phyloP scores from a whole-genome alignment of 2,888 invertebrate genomes.

The Plagodis dolabraria region DNA sequence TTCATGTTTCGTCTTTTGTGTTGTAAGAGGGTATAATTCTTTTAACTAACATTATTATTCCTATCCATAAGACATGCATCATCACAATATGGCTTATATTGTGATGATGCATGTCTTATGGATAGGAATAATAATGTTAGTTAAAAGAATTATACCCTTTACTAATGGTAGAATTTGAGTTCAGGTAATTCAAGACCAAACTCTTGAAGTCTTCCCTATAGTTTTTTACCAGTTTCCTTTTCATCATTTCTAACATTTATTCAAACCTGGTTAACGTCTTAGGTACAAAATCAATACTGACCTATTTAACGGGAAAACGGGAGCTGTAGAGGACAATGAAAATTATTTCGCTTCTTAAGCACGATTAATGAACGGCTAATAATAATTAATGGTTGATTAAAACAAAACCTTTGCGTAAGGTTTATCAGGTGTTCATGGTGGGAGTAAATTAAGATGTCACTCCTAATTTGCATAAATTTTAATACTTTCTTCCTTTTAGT shows the following conservation, averaged over 20 bases:
- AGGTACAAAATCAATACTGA: conserved; percentile 46
- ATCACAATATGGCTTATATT: no score
- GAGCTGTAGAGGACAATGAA: conserved; percentile 33
- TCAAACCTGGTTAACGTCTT: conserved; percentile 34
- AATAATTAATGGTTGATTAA: conserved; percentile 33
- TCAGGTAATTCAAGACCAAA: neutral
- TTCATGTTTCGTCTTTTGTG: no score
- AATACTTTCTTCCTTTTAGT: no score
- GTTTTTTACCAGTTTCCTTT: conserved; percentile 20
- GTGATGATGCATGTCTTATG: neutral
- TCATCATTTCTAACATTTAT: conserved; percentile 23
- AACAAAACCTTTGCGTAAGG: conserved; percentile 23
- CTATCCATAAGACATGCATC: neutral
- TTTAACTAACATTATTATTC: neutral
- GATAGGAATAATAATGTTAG: neutral
- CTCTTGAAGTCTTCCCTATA: conserved; percentile 2
- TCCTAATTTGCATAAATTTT: conserved; percentile 22
- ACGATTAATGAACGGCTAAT: conserved; percentile 33
- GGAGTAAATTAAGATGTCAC: conserved; percentile 26
- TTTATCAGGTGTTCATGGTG: conserved; percentile 25
- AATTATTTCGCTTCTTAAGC: conserved; percentile 32
- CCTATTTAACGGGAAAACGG: conserved; percentile 40
- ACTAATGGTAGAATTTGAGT: neutral
- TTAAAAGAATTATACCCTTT: conserved; percentile 11
- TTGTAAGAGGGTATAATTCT: neutral